A percentile compares a stretch with the other conserved stretches of the same genome.
phyloP scores from a whole-genome alignment of 2,113 vertebrate species.

The western clawed frog (Xenopus tropicalis) region DNA sequence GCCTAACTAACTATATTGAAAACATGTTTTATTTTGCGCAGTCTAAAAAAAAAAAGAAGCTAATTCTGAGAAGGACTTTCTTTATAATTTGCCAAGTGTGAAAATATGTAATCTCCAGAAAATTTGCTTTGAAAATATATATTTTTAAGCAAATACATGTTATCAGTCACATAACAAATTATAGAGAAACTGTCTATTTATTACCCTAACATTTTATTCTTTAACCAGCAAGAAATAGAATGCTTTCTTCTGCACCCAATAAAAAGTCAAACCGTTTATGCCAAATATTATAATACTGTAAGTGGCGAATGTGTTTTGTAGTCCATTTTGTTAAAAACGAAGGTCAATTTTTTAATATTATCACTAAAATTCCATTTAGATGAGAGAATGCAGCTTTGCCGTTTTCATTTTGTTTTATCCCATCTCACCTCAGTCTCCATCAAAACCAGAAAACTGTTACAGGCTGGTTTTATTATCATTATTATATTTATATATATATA shows the following conservation, averaged over 20 bases:
- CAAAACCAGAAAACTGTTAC: neutral
- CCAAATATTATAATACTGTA: neutral
- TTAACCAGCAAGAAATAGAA: neutral
- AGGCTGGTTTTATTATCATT: constrained; percentile 18
- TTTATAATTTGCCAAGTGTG: too few species aligned
- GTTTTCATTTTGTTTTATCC: constrained; percentile 7
- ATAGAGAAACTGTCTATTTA: too few species aligned
- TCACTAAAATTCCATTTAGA: constrained; percentile 7
- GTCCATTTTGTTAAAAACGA: neutral
- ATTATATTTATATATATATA: constrained; percentile 16
- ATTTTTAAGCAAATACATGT: too few species aligned
- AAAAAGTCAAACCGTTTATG: neutral
- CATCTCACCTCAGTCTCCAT: constrained; percentile 16
- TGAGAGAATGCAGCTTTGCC: neutral
- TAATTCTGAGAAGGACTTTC: too few species aligned
- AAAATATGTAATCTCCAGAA: too few species aligned
- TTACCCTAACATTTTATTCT: too few species aligned
- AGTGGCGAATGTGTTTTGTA: neutral
- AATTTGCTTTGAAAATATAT: too few species aligned
- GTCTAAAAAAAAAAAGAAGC: too few species aligned
- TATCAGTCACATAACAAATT: too few species aligned
- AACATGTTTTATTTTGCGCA: too few species aligned
- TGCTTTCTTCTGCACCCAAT: neutral
- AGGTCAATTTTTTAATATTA: too few species aligned
- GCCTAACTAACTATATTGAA: too few species aligned